phyloP scores from a whole-genome alignment of 2,797 vertebrate genomes.

The Falco naumanni region DNA sequence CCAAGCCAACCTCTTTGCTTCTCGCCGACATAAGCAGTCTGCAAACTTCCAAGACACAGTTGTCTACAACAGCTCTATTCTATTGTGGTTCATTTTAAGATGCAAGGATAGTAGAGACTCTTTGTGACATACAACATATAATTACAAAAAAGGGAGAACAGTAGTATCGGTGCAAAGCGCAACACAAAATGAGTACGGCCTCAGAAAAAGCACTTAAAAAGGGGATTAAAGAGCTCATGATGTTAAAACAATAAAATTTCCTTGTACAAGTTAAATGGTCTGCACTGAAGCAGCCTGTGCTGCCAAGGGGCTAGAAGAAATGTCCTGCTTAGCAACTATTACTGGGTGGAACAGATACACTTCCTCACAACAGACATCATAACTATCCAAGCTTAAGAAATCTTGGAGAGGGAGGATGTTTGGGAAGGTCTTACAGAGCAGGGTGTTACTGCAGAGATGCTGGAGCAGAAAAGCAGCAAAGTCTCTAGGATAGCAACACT shows the following conservation, averaged over 20 bases:
- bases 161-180: neutral
- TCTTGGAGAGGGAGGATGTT: neutral
- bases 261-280: neutral
- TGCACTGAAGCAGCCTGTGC: neutral
- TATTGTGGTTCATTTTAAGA: neutral
- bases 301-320: neutral
- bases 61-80: neutral
- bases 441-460: neutral
- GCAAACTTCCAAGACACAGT: neutral
- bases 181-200: fast-evolving
- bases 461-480: neutral
- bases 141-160: neutral
- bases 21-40: neutral
- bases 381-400: neutral
- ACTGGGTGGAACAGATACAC: conserved; percentile 54
- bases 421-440: neutral
- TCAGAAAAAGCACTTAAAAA: neutral
- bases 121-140: neutral
- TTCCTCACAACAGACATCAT: conserved; percentile 34
- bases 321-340: conserved; percentile 53
- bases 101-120: neutral
- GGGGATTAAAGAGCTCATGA: neutral
- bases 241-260: neutral
- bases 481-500: neutral
- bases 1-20: neutral